Evolutionary conservation across 2,113 vertebrate species (phyloP).

Genomic region (Hemichromis elongatus): DNA sequence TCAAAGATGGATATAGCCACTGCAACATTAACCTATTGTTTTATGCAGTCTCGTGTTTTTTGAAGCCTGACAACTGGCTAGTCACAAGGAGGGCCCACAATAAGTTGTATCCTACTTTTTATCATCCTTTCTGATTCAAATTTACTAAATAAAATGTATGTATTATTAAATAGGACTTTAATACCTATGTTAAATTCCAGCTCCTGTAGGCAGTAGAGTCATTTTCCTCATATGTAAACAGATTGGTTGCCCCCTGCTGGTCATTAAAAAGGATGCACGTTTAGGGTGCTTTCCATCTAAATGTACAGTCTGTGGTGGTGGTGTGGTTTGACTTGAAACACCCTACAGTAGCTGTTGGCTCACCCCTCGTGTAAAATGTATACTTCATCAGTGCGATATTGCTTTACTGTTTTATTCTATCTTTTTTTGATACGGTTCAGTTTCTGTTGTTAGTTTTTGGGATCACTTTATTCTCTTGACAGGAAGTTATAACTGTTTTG

Average conservation of each 20-base stretch:
- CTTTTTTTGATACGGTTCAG: conserved; percentile 19
- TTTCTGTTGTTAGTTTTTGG: not conserved
- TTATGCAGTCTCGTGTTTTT: not conserved
- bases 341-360: not conserved
- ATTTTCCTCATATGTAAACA: not conserved
- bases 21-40: not conserved
- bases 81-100: not conserved
- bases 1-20: not conserved
- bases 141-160: not conserved
- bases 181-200: not conserved
- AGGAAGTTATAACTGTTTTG: not conserved
- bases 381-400: not conserved
- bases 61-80: not conserved
- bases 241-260: not conserved
- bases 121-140: not conserved
- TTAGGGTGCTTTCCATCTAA: not conserved
- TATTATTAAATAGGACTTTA: not conserved
- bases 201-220: not conserved
- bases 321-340: not conserved
- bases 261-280: not conserved
- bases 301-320: not conserved
- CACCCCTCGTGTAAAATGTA: not conserved
- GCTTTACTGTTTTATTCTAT: not conserved
- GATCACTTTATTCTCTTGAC: not conserved
- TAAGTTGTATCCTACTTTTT: not conserved